These are phyloP conservation scores for Oscheius onirici DNA, from an alignment of 2,888 invertebrate species.

Conservation along the genomic window DNA sequence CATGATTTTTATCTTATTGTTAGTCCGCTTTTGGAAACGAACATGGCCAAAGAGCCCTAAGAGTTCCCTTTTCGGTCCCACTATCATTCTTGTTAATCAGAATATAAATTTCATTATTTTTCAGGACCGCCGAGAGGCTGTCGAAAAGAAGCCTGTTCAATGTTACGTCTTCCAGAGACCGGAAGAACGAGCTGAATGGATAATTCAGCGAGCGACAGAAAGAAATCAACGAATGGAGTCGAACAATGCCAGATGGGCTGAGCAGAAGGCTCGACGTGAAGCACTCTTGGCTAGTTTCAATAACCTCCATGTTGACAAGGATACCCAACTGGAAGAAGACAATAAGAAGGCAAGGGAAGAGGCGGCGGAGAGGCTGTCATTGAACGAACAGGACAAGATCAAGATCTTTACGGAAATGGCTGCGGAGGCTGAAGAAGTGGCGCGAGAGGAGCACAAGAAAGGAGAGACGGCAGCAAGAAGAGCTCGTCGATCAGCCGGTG, in stretches of 20 bases:
- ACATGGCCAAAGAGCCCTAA: neutral
- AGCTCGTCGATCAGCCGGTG: neutral
- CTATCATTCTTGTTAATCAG: no score
- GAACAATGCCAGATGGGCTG: neutral
- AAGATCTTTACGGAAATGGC: neutral
- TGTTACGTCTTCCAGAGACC: neutral
- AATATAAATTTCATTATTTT: neutral
- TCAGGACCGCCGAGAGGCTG: neutral
- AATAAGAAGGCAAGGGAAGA: neutral
- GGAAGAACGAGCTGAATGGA: neutral
- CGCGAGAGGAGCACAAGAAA: neutral
- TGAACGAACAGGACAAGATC: neutral
- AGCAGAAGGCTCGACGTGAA: neutral
- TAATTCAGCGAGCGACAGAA: neutral
- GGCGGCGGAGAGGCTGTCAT: neutral
- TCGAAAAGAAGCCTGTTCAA: neutral
- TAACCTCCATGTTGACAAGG: neutral
- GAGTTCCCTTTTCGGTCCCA: neutral
- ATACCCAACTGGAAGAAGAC: neutral
- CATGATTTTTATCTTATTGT: neutral
- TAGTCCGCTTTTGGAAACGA: neutral
- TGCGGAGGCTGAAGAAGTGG: neutral
- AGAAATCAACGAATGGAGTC: neutral
- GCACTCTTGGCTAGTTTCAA: neutral
- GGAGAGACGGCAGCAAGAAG: no score